Evolutionary conservation across 2,888 invertebrate genomes (phyloP), one percentile per base, ranked within the genome.

Genomic region (Panzeria rudis): DNA sequence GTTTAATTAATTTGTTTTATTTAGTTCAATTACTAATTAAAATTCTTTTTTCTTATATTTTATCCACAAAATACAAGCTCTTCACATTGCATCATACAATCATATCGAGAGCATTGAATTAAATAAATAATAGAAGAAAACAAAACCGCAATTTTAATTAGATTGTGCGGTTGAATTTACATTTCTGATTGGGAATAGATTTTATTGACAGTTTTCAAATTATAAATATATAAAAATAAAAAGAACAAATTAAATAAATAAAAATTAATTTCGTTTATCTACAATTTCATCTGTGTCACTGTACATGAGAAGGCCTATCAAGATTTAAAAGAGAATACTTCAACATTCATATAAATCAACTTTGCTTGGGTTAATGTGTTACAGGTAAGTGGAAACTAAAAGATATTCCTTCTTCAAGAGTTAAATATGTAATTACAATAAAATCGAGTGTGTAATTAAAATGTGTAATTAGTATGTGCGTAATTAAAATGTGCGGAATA

Each of bases 71-170:
- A 17, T 29, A 41, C n/a, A 41, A 9, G n/a, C 44, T 56, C 13
- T 17, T 56, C 15, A 23, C 15, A 17, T 25, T 1, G 6, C 38
- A 23, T 56, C 23, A 54, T 15, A 71, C 62, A 61, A 4, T 17
- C 3, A 20, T n/a, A 15, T 47, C 9, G 23, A 13, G 29, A n/a
- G 11, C 17, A 52, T 41, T 71, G 11, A 20, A 66, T 15, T 68
- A 15, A 25, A 50, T 11, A 23, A 13, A 59, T 32, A 38, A 38
- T n/a, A 47, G 9, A n/a, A 20, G 32, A 80, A 52, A 66, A 3
- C 8, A 64, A 54, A 71, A 71, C 59, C 76, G 54, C 66, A 84
- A 80, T 72, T 76, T 59, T 59, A 72, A 84, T 84, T 71, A 76
- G 64, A 84, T 72, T 80, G 38, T 84, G 80, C 15, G 59, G 72